Evolutionary conservation across 2,888 invertebrate species (phyloP).

Genomic region (Scelioninae gen. 1): DNA sequence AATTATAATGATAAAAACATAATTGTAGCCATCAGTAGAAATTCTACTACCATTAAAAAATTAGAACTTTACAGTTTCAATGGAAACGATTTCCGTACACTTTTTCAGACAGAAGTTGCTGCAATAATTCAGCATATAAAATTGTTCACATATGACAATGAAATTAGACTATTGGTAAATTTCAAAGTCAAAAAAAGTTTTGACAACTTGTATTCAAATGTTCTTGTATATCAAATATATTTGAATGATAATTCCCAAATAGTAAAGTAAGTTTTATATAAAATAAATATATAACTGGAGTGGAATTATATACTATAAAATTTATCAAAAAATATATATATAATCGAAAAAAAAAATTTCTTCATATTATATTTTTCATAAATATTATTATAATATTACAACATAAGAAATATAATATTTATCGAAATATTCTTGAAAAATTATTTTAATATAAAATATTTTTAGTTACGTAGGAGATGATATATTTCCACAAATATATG

Average conservation of each 20-base stretch:
- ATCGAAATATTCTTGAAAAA: too few relatives aligned
- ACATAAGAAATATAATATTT: too few relatives aligned
- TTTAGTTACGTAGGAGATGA: slow-evolving; percentile 72
- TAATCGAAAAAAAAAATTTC: too few relatives aligned
- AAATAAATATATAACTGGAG: not conserved
- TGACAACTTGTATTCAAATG: slow-evolving; percentile 18
- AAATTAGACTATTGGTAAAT: slow-evolving; percentile 23
- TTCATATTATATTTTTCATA: too few relatives aligned
- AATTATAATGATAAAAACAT: not conserved
- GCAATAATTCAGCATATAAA: slow-evolving; percentile 18
- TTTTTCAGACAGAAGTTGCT: slow-evolving; percentile 17
- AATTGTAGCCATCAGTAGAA: slow-evolving; percentile 6
- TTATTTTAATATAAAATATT: slow-evolving; percentile 1
- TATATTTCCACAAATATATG: slow-evolving; percentile 61
- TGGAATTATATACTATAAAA: not conserved
- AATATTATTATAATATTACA: too few relatives aligned
- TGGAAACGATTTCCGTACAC: slow-evolving; percentile 13
- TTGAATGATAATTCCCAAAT: not conserved
- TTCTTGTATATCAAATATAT: slow-evolving; percentile 31
- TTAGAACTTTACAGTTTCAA: slow-evolving; percentile 29
- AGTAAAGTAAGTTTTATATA: slow-evolving; percentile 20
- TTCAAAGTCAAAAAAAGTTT: slow-evolving; percentile 16
- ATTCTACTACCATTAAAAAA: not conserved
- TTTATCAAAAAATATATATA: not conserved
- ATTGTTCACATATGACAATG: slow-evolving; percentile 21